phyloP scores from a whole-genome alignment of 1,140 invertebrate species.

The Leptonema lineaticorne region DNA sequence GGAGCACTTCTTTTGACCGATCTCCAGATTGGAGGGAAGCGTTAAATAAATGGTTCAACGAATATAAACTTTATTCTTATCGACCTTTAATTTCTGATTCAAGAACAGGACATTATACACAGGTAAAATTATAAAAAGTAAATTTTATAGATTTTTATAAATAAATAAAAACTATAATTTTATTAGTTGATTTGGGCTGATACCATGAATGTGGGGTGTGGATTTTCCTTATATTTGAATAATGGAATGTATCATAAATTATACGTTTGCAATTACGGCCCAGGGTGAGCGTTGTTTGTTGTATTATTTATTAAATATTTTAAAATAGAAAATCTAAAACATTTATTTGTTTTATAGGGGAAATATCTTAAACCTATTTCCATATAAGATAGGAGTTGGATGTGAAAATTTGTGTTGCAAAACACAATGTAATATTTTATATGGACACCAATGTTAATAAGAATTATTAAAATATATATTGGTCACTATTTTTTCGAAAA shows the following conservation, averaged over 20 bases:
- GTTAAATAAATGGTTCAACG: slow-evolving; percentile 29
- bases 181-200: slow-evolving; percentile 24
- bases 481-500: no score
- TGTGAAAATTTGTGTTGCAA: slow-evolving; percentile 26
- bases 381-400: slow-evolving; percentile 9
- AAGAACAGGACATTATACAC: slow-evolving; percentile 37
- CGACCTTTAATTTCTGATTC: slow-evolving; percentile 17
- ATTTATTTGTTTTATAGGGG: slow-evolving; percentile 7
- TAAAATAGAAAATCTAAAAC: not conserved
- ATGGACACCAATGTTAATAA: slow-evolving; percentile 9
- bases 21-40: slow-evolving; percentile 25
- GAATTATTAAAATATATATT: no score
- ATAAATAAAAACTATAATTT: not conserved
- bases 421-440: slow-evolving; percentile 9
- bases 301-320: not conserved
- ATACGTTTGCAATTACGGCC: slow-evolving; percentile 38
- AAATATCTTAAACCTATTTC: slow-evolving; percentile 1
- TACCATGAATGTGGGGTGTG: slow-evolving; percentile 33
- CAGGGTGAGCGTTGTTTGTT: slow-evolving; percentile 26
- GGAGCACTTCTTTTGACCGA: slow-evolving; percentile 1
- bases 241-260: slow-evolving; percentile 18
- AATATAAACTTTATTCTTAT: slow-evolving; percentile 27
- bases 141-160: not conserved
- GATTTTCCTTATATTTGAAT: slow-evolving; percentile 15
- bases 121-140: slow-evolving; percentile 27